Conservation (phyloP, 2,797 vertebrate genomes). For the Eulemur mongoz region DNA sequence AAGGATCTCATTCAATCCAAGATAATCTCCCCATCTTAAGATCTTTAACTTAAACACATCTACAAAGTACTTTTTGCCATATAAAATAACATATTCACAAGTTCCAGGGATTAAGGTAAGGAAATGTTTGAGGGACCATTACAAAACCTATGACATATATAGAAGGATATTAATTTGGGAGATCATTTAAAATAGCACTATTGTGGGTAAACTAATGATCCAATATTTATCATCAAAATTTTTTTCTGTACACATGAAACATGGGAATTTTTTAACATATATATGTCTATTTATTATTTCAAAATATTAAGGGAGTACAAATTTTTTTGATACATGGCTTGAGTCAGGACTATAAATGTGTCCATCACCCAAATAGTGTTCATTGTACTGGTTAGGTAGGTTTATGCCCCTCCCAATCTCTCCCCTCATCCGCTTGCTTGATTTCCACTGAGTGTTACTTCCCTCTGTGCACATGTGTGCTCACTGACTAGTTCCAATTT, state of each 20-base stretch:
- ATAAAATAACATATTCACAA: not conserved
- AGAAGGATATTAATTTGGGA: not conserved
- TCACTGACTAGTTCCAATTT: too few species aligned
- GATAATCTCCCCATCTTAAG: not conserved
- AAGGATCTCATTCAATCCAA: not conserved
- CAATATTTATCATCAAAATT: not conserved
- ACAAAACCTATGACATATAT: not conserved
- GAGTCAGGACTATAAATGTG: too few species aligned
- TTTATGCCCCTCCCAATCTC: too few species aligned
- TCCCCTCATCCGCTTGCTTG: too few species aligned
- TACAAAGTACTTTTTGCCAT: not conserved
- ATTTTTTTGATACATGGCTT: too few species aligned
- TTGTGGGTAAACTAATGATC: not conserved
- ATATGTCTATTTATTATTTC: too few species aligned
- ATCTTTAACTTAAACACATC: not conserved
- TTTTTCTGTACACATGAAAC: not conserved
- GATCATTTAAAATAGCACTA: not conserved
- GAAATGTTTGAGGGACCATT: not conserved
- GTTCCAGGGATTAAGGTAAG: not conserved
- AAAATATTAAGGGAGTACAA: too few species aligned
- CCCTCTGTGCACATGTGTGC: too few species aligned
- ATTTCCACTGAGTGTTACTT: too few species aligned
- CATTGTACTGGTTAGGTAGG: too few species aligned
- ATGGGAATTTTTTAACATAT: not conserved
- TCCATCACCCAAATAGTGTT: too few species aligned